Percentiles rank a stretch among this genome's conserved stretches.
phyloP scores from a whole-genome alignment of 2,797 vertebrate species.

The Poliocrania exsul region DNA sequence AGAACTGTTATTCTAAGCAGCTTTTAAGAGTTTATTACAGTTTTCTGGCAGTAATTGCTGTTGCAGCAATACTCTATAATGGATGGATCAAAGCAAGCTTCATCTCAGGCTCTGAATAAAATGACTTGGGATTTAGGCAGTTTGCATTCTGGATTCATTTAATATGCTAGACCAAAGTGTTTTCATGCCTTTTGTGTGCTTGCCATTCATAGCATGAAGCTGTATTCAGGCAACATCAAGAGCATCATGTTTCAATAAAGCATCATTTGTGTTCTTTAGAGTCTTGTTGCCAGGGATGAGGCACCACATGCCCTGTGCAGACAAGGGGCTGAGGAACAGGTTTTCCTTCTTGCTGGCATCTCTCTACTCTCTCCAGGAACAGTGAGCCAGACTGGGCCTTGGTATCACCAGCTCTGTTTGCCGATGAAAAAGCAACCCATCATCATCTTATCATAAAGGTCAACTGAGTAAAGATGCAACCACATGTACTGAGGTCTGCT shows the following conservation, averaged over 20 bases:
- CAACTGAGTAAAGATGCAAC: neutral
- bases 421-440: neutral
- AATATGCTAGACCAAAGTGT: neutral
- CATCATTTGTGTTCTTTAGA: neutral
- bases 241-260: conserved; percentile 1
- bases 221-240: conserved; percentile 7
- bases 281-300: neutral
- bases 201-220: conserved; percentile 8
- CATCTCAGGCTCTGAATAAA: neutral
- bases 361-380: neutral
- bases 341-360: neutral
- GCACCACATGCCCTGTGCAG: neutral
- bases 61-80: conserved; percentile 29
- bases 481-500: neutral
- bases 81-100: conserved; percentile 50
- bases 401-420: neutral
- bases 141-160: conserved; percentile 5
- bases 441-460: neutral
- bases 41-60: conserved; percentile 51
- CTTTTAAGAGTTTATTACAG: conserved; percentile 19
- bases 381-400: neutral
- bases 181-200: conserved; percentile 19
- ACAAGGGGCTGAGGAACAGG: neutral
- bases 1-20: conserved; percentile 19
- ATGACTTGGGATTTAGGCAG: conserved; percentile 31